A percentile compares a stretch with the other conserved stretches of the same genome.
These are phyloP conservation scores for Platypus cylindrus DNA, from an alignment of 2,888 invertebrate species.

Conservation along the genomic window DNA sequence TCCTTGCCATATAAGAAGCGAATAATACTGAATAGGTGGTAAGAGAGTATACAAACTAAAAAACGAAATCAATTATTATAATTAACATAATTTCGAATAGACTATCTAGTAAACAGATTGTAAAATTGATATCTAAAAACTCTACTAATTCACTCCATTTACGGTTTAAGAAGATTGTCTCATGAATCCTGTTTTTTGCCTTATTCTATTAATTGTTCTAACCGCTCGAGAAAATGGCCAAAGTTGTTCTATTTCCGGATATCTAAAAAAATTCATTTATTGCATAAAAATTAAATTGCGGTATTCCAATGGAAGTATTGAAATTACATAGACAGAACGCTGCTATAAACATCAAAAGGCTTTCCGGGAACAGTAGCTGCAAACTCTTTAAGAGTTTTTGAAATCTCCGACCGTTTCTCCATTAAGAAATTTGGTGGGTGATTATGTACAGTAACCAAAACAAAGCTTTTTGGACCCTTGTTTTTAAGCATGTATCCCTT, in stretches of 20 bases:
- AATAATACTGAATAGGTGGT: too few relatives aligned
- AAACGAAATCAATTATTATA: too few relatives aligned
- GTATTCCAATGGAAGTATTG: not conserved
- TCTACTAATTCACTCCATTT: too few relatives aligned
- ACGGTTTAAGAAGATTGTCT: too few relatives aligned
- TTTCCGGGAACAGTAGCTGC: conserved; percentile 18
- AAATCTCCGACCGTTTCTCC: conserved; percentile 19
- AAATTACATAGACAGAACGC: conserved; percentile 20
- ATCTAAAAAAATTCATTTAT: conserved; percentile 11
- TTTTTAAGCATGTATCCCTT: conserved; percentile 21
- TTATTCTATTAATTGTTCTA: conserved; percentile 11
- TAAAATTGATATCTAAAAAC: too few relatives aligned
- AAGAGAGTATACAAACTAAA: too few relatives aligned
- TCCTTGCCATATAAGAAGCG: too few relatives aligned
- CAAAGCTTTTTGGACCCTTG: conserved; percentile 18
- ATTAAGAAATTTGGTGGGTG: conserved; percentile 22
- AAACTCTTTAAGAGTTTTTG: conserved; percentile 19
- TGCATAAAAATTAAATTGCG: not conserved
- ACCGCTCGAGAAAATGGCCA: conserved; percentile 19
- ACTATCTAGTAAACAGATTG: too few relatives aligned
- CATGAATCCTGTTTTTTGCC: conserved; percentile 12
- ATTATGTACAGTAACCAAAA: conserved; percentile 20
- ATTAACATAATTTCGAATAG: too few relatives aligned
- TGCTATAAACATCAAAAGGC: conserved; percentile 18
- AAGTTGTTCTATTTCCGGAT: conserved; percentile 20